Conservation (phyloP, 2,797 vertebrate genomes). For the Fistularia commersonii region DNA sequence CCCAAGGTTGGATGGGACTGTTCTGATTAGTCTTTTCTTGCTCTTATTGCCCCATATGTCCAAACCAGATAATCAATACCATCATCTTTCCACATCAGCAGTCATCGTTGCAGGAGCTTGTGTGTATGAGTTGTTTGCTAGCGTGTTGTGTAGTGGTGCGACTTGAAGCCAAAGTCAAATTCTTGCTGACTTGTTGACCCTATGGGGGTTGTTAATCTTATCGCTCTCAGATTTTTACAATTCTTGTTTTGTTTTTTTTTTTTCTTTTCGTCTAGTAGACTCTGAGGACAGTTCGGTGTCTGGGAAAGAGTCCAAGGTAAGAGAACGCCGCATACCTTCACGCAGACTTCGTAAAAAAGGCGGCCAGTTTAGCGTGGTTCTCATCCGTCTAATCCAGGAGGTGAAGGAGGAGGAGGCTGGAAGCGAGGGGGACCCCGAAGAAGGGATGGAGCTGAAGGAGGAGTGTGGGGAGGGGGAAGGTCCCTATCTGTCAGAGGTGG, state of each 20-base stretch:
- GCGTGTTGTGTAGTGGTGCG: no score
- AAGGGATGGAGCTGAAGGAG: slow-evolving; percentile 91
- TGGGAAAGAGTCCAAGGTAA: slow-evolving; percentile 77
- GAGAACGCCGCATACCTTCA: neutral
- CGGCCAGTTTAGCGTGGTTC: neutral
- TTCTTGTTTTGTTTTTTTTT: neutral
- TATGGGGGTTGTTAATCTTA: no score
- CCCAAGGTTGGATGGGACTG: no score
- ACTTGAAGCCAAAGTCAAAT: no score
- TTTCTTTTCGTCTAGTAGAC: slow-evolving; percentile 45
- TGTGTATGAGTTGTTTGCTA: no score
- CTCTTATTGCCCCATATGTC: no score
- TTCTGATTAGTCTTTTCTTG: no score
- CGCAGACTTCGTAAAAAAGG: neutral
- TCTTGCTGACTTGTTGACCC: no score
- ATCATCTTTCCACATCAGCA: no score
- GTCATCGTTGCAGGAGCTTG: no score
- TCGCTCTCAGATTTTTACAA: no score
- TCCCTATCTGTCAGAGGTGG: slow-evolving; percentile 93
- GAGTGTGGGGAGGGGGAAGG: slow-evolving; percentile 88
- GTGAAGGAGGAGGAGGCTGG: slow-evolving; percentile 94
- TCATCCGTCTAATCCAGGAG: slow-evolving; percentile 64
- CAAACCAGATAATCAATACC: no score
- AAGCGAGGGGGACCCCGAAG: slow-evolving; percentile 83
- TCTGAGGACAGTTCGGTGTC: slow-evolving; percentile 82